A percentile compares a stretch with the other conserved stretches of the same genome.
Conservation (phyloP, 2,797 vertebrate genomes). For the Sylvia borin region DNA sequence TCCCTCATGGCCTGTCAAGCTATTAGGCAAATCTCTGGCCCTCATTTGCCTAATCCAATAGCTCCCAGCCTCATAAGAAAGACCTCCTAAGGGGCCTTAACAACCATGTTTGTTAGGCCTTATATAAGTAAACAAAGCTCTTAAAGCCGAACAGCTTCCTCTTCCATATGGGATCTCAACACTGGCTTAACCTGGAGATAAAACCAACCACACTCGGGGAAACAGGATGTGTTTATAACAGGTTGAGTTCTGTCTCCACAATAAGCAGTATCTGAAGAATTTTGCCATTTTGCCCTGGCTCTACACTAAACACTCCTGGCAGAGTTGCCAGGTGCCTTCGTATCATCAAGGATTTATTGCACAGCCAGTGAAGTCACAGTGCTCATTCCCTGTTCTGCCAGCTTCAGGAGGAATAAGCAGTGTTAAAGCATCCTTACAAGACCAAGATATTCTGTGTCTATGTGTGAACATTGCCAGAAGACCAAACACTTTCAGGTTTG, state of each 20-base stretch:
- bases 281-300: background rate
- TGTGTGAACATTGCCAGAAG: background rate
- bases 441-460: background rate
- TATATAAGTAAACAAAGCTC: constrained; percentile 86
- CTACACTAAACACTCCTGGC: background rate
- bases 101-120: constrained; percentile 79
- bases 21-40: constrained; percentile 74
- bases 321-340: background rate
- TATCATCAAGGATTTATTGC: background rate
- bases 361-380: background rate
- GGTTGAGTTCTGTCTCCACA: constrained; percentile 14
- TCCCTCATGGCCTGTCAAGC: constrained; percentile 83
- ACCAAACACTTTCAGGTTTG: background rate
- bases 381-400: background rate
- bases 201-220: background rate
- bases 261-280: background rate
- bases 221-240: background rate
- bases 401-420: background rate
- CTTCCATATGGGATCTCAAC: constrained; percentile 43
- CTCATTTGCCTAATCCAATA: constrained; percentile 87
- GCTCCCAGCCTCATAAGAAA: constrained; percentile 77
- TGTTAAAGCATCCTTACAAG: background rate
- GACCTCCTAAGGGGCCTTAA: constrained; percentile 73
- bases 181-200: constrained; percentile 25
- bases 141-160: constrained; percentile 58